These are phyloP conservation scores for Motacilla tschutschensis DNA, from an alignment of 2,113 vertebrate species.

Conservation along the genomic window DNA sequence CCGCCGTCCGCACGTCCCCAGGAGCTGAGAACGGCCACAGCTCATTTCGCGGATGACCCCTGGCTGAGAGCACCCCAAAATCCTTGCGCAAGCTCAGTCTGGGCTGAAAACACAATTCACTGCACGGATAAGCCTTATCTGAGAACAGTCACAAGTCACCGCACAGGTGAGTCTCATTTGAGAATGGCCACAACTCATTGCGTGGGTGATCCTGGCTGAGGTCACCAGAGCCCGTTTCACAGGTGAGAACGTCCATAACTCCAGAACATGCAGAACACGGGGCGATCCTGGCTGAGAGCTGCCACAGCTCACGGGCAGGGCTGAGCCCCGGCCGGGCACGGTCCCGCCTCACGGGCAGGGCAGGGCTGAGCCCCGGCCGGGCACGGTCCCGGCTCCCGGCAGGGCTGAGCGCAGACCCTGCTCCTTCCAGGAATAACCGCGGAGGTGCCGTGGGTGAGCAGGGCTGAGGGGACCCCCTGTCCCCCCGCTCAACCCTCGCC, in stretches of 20 bases:
- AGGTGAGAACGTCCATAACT: background rate
- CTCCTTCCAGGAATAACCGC: background rate
- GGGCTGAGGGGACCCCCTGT: accelerated
- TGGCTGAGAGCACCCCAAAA: background rate
- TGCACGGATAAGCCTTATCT: accelerated
- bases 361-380: background rate
- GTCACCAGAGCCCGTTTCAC: accelerated
- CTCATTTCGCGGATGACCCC: accelerated
- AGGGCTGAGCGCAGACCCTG: background rate
- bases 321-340: accelerated
- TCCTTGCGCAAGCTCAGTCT: accelerated
- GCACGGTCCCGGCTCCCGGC: accelerated
- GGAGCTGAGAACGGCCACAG: background rate
- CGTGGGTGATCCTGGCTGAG: background rate
- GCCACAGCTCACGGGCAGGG: accelerated
- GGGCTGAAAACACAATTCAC: accelerated
- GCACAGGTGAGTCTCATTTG: background rate
- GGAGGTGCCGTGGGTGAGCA: accelerated
- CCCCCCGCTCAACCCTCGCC: background rate
- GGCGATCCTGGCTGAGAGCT: accelerated
- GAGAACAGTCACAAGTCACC: background rate
- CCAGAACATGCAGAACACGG: accelerated
- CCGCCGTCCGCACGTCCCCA: accelerated
- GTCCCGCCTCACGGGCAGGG: accelerated
- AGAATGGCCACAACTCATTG: background rate